Evolutionary conservation across 2,888 invertebrate genomes (phyloP), one percentile per base, ranked within the genome.

Genomic region (Drosophila affinis): DNA sequence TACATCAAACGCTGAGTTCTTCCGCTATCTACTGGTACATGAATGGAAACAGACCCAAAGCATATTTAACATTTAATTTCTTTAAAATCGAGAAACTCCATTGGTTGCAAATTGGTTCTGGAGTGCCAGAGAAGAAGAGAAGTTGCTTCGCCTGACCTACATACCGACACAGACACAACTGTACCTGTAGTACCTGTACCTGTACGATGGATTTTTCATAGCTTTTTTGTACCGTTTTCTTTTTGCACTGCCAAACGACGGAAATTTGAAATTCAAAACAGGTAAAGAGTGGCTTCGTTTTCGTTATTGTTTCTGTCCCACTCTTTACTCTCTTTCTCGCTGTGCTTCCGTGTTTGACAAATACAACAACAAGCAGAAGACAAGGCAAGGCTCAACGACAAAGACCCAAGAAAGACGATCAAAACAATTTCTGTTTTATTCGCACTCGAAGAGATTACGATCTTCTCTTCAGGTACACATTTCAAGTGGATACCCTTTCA

Each of bases 221-320:
- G 46, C 60, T 69, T 27, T 54, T 69, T 27, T 54, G 61, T 60
- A 48, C 69, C 71, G 69, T 27, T 68, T 65, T 32, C 32, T 17
- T 21, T 49, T 69, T 32, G 58, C 68, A 27, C 2, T 14, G 39
- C 49, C 62, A 55, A 47, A 53, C 27, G 27, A 53, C 27, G 27
- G 52, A 51, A 72, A 82, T 80, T 82, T 80, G 32, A 63, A 53
- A 83, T 83, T 78, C 82, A 80, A 83, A 83, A 49, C 87, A 78
- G 65, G 84, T 76, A 86, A 55, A 62, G 65, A 57, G 46, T 51
- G 60, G 67, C 45, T 56, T n/a, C 51, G 52, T 53, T 58, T 73
- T n/a, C 18, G 45, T 9, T 51, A 24, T 32, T 3, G 44, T 14
- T 47, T 47, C 21, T 34, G 53, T 21, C 46, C 32, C 27, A 55